phyloP scores from a whole-genome alignment of 2,888 invertebrate genomes.

The Tubulanus polymorphus region DNA sequence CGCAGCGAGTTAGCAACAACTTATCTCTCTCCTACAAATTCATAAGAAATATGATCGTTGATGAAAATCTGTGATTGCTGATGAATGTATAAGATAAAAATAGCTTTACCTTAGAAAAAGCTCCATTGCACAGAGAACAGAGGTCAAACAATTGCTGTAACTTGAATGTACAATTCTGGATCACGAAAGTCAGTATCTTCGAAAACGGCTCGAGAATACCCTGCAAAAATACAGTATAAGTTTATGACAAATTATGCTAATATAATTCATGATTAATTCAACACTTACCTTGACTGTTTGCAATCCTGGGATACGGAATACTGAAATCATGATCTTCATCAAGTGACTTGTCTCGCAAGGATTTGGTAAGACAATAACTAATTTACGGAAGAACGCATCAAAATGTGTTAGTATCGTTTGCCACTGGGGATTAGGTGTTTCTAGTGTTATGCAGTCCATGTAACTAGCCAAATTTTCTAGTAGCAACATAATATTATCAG shows the following conservation, averaged over 20 bases:
- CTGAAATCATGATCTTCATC: constrained; percentile 55
- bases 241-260: neutral
- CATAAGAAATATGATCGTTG: no score
- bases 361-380: constrained; percentile 39
- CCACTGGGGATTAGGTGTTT: constrained; percentile 75
- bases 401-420: constrained; percentile 77
- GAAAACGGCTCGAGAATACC: constrained; percentile 86
- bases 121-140: constrained; percentile 83
- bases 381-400: constrained; percentile 76
- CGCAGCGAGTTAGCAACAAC: constrained; percentile 81
- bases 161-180: constrained; percentile 81
- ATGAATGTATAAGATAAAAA: neutral
- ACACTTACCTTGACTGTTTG: constrained; percentile 69
- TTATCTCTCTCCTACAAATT: constrained; percentile 85
- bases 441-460: constrained; percentile 78
- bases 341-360: constrained; percentile 53
- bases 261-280: neutral
- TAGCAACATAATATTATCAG: constrained; percentile 66
- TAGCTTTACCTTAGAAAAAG: constrained; percentile 69
- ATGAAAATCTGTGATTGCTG: neutral
- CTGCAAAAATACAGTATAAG: constrained; percentile 26
- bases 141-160: constrained; percentile 71
- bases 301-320: constrained; percentile 78
- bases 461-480: constrained; percentile 90
- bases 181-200: constrained; percentile 86